Evolutionary conservation across 2,888 invertebrate genomes (phyloP).

Genomic region (Noctua comes): DNA sequence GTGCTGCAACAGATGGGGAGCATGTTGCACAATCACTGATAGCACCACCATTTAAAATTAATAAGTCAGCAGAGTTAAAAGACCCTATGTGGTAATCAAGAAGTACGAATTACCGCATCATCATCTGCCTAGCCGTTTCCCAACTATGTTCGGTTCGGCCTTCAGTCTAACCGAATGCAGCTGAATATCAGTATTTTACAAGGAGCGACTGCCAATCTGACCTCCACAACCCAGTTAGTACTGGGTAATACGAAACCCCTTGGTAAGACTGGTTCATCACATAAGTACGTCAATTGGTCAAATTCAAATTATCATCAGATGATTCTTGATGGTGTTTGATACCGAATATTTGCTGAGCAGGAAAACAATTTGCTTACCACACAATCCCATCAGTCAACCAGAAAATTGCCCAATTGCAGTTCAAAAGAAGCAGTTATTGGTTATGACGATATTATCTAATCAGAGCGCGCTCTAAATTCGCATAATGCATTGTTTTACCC

Average conservation of each 20-base stretch:
- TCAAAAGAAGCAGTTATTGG: slow-evolving; percentile 51
- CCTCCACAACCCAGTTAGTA: no score
- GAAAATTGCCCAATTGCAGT: slow-evolving; percentile 51
- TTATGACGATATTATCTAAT: slow-evolving; percentile 70
- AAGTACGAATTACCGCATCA: neutral
- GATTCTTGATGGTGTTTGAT: no score
- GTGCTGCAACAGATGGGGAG: neutral
- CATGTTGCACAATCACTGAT: neutral
- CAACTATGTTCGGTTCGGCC: no score
- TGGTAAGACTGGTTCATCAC: neutral
- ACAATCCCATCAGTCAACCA: slow-evolving; percentile 32
- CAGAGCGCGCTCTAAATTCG: slow-evolving; percentile 75
- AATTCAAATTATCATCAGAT: no score
- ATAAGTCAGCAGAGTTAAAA: neutral
- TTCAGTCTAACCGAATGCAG: no score
- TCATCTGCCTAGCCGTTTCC: no score
- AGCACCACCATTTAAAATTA: neutral
- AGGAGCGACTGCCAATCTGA: no score
- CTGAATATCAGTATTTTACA: no score
- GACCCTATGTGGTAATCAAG: neutral
- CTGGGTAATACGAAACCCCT: no score
- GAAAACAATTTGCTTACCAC: neutral
- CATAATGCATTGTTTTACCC: slow-evolving; percentile 72
- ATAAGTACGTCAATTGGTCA: neutral
- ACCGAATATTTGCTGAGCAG: neutral